Evolutionary conservation across 2,888 invertebrate genomes (phyloP).

Genomic region (Epiblema foenella): DNA sequence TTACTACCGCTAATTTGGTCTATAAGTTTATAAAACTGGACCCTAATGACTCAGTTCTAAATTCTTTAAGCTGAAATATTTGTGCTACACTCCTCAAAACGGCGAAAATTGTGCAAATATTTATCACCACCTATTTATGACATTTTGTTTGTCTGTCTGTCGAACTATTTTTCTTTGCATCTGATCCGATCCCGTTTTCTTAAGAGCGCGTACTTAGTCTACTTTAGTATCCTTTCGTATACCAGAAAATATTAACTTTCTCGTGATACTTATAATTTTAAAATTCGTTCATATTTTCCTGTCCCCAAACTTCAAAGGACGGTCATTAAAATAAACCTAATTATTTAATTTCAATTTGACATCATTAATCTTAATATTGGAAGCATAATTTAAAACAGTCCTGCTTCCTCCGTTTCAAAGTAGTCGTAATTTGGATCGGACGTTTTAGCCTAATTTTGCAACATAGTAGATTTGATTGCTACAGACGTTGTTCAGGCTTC

Average conservation of each 20-base stretch:
- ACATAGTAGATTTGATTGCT: constrained; percentile 44
- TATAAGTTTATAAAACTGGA: too few species aligned
- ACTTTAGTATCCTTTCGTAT: neutral
- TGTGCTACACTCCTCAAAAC: too few species aligned
- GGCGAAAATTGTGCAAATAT: too few species aligned
- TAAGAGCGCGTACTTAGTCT: too few species aligned
- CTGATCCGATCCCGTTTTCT: neutral
- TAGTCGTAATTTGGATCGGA: constrained; percentile 35
- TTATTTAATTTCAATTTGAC: constrained; percentile 21
- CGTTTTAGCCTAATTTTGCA: constrained; percentile 41
- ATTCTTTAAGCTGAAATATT: too few species aligned
- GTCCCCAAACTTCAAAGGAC: constrained; percentile 22
- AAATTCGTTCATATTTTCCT: constrained; percentile 1
- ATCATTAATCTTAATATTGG: constrained; percentile 28
- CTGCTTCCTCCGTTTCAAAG: constrained; percentile 30
- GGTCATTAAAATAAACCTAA: constrained; percentile 26
- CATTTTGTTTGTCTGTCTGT: too few species aligned
- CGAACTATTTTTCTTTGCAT: too few species aligned
- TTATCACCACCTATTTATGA: too few species aligned
- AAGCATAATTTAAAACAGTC: constrained; percentile 32
- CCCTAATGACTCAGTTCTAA: too few species aligned
- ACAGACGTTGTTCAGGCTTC: constrained; percentile 40
- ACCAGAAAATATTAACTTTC: neutral
- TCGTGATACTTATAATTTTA: neutral
- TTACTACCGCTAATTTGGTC: too few species aligned